Evolutionary conservation across 2,113 vertebrate genomes (phyloP), one percentile per base, ranked within the genome.

Genomic region (Rostratula benghalensis): DNA sequence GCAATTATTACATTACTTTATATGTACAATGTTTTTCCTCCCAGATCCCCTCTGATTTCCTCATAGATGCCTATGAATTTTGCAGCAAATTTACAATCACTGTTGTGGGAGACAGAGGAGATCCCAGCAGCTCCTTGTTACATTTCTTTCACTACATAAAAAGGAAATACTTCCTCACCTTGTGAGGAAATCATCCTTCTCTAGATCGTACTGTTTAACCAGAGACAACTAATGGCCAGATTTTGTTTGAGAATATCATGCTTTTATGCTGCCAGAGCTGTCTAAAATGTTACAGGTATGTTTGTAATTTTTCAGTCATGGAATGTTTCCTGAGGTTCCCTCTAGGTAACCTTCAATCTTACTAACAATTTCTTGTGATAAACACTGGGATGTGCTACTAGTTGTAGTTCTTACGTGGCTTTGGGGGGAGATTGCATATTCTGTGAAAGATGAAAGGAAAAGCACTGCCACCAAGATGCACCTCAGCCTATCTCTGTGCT

Each of bases 1-100:
- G 46, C 90, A 91, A 96, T 97, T 94, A 94, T 89, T 94, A 94
- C 61, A 97, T 95, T 95, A 94, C 33, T 95, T 93, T 35, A 83
- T 91, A 88, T 37, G 46, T 93, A 71, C 84, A 84, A 86, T 76
- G 54, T 81, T 96, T 90, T 95, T 93, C 46, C 51, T 93, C 56
- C 57, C 73, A 48, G 84, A 73, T 88, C 61, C 54, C 90, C 65
- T 93, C 82, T 75, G 85, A 83, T 83, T 95, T 61, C 46, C 43
- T 93, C 50, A 78, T 63, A 80, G 68, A 89, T 89, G 37, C 23
- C 68, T 48, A 60, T 41, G 57, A 87, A 94, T 95, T 90, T 83
- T 89, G 48, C 61, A 76, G 50, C 53, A 85, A 70, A 73, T 91
- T 67, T 74, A 13, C n/a, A 39, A 30, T 60, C 59, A 37, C 27